Base-by-base conservation (phyloP, 2,113 vertebrate species). In the Chloroceryle aenea region DNA sequence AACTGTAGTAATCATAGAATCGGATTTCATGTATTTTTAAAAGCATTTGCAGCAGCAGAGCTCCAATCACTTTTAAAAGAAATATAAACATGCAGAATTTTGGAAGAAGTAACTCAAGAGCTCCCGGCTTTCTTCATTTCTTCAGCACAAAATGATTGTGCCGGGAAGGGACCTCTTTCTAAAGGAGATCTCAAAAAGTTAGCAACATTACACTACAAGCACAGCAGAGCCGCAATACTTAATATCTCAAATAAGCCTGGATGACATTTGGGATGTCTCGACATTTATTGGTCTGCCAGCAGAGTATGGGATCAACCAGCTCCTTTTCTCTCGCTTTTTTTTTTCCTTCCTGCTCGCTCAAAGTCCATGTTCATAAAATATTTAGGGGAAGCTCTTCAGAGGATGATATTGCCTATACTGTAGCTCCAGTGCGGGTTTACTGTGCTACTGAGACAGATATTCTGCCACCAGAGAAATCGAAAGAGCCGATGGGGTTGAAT, bases 21-120 rank as follows among this genome's bases (percentile, higher is more conserved):
- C 4, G 45, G 91, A 87, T 91, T 95, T 97, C 95, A 96, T 97
- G 90, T 86, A 97, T 97, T 97, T 97, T 97, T 97, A 95, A 97
- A 97, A 93, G 63, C 92, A 83, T 80, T 94, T 93, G 91, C 97
- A 95, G 95, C 83, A 94, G 91, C 86, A 75, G 67, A 87, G 88
- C 90, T 59, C 86, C 94, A 89, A 85, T 96, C 89, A 77, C 71
- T 82, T 96, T 62, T 38, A 90, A 71, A 95, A 93, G 76, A 97
- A 92, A 89, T 52, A 90, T 12, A 92, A 97, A 90, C 92, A 95
- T 6, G 58, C 9, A 81, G 72, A 76, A 94, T 90, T 83, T 90
- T 6, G 10, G 55, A 84, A 90, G 69, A 48, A 95, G 87, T 38
- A 87, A 29, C 90, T 91, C 40, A 3, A 3, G 62, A 69, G 45